A percentile compares a stretch with the other conserved stretches of the same genome.
phyloP scores from a whole-genome alignment of 2,113 vertebrate species.

The Carettochelys insculpta region DNA sequence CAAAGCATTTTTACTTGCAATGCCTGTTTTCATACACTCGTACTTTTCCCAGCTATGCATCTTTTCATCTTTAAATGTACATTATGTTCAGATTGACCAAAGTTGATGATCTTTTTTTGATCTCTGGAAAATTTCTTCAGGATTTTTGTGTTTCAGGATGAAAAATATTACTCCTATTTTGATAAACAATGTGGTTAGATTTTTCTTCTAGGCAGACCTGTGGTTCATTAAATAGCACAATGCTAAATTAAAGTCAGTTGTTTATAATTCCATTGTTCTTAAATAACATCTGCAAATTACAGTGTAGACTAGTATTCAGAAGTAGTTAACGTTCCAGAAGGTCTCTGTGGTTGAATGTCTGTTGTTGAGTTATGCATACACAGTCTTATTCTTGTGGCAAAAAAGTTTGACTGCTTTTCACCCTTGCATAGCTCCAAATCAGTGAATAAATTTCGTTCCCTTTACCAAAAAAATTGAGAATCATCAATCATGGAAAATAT shows the following conservation, averaged over 20 bases:
- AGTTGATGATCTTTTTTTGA: background rate
- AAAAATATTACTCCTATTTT: background rate
- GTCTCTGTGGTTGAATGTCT: background rate
- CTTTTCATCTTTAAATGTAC: constrained; percentile 54
- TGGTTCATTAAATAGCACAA: background rate
- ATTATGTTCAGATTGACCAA: constrained; percentile 38
- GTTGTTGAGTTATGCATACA: background rate
- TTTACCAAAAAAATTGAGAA: background rate
- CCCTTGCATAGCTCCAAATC: background rate
- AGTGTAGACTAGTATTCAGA: background rate
- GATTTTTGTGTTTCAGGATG: background rate
- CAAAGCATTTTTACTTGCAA: constrained; percentile 21
- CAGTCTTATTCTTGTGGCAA: background rate
- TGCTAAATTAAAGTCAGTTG: background rate
- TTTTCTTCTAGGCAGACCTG: background rate
- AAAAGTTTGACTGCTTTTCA: background rate
- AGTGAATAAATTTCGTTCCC: no score
- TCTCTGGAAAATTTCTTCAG: constrained; percentile 52
- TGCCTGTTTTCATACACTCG: constrained; percentile 28
- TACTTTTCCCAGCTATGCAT: constrained; percentile 24
- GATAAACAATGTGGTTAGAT: background rate
- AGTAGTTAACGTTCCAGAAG: background rate
- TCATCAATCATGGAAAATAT: background rate
- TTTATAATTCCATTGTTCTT: background rate
- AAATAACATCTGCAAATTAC: rapidly evolving